A percentile compares a stretch with the other conserved stretches of the same genome.
Conservation (phyloP, 2,113 vertebrate species). For the Alethe diademata region DNA sequence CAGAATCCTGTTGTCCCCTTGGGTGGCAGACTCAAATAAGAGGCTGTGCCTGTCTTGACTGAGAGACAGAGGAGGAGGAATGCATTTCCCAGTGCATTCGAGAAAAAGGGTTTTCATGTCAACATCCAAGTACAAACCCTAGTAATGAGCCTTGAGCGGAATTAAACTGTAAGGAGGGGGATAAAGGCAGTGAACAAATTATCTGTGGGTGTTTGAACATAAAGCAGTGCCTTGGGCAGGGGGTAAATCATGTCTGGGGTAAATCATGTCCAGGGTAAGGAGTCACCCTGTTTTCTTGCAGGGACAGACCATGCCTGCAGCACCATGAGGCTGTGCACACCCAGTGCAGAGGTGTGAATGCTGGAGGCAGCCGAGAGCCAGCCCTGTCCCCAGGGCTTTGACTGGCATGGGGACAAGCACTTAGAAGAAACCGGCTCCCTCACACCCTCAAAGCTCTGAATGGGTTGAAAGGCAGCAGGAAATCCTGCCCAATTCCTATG, state of each 20-base stretch:
- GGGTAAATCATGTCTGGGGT: neutral
- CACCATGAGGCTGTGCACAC: accelerated
- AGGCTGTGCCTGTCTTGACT: neutral
- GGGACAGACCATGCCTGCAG: neutral
- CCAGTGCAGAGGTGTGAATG: neutral
- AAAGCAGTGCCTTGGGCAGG: neutral
- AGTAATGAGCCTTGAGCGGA: neutral
- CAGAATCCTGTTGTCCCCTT: neutral
- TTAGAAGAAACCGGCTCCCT: neutral
- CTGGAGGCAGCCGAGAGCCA: neutral
- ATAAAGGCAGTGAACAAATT: neutral
- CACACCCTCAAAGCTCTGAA: slow-evolving; percentile 19
- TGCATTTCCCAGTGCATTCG: neutral
- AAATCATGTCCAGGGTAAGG: neutral
- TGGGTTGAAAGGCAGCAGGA: slow-evolving; percentile 45
- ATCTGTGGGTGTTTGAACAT: neutral
- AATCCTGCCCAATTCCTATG: slow-evolving; percentile 26
- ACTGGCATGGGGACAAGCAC: slow-evolving; percentile 24
- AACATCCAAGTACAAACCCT: neutral
- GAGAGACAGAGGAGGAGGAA: neutral
- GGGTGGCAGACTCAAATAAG: neutral
- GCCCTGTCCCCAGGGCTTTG: slow-evolving; percentile 15
- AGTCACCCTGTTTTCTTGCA: neutral
- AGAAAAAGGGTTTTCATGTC: neutral
- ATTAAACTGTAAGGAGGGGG: neutral